A percentile compares a stretch with the other conserved stretches of the same genome.
phyloP scores from a whole-genome alignment of 2,888 invertebrate species.

The Meiosimyza platycephala region DNA sequence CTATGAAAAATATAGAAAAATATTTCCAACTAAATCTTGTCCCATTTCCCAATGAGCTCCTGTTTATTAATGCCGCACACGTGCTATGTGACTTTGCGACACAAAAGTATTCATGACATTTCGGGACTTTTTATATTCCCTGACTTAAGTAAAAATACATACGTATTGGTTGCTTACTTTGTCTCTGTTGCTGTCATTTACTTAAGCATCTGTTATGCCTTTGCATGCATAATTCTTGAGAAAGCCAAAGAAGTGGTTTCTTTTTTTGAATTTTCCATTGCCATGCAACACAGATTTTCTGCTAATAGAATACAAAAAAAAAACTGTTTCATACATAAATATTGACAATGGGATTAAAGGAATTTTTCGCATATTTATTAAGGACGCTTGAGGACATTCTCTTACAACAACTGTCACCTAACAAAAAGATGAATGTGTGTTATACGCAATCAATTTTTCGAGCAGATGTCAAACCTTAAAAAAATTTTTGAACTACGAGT shows the following conservation, averaged over 20 bases:
- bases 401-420: no score
- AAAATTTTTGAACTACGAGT: conserved; percentile 10
- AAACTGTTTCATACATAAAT: background rate
- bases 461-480: no score
- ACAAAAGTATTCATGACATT: background rate
- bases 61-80: background rate
- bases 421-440: no score
- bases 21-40: no score
- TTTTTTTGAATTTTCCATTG: no score
- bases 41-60: background rate
- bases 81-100: background rate
- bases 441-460: no score
- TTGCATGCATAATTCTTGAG: background rate
- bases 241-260: background rate
- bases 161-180: no score
- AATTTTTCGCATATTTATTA: conserved; percentile 13
- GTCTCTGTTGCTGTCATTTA: conserved; percentile 6
- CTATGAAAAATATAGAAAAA: no score
- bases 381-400: background rate
- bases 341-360: conserved; percentile 18
- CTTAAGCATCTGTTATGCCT: conserved; percentile 11
- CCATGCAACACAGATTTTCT: no score
- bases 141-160: no score
- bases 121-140: background rate
- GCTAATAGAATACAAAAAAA: no score